Percentiles rank a stretch among this genome's conserved stretches.
phyloP scores from a whole-genome alignment of 2,113 vertebrate species.

The Neomonachus schauinslandi region DNA sequence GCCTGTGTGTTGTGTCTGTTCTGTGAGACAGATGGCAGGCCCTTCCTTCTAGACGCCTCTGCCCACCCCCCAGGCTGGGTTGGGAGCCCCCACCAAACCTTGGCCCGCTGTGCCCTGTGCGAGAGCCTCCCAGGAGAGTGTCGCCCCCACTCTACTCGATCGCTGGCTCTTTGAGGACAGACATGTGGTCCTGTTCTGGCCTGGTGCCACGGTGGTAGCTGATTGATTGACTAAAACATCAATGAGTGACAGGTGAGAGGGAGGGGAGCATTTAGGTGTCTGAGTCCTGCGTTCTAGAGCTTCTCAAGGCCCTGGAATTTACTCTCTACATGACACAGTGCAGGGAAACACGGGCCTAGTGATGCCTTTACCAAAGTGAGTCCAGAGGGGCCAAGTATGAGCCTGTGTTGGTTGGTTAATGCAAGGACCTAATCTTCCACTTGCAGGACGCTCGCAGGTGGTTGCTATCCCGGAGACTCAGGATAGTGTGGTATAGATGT shows the following conservation, averaged over 20 bases:
- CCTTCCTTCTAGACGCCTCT: background rate
- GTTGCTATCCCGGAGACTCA: background rate
- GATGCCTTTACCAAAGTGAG: background rate
- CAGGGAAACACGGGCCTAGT: accelerated
- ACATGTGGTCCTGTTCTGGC: background rate
- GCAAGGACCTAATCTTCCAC: background rate
- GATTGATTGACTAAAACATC: background rate
- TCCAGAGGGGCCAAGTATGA: background rate
- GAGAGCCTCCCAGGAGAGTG: background rate
- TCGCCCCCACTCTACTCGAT: background rate
- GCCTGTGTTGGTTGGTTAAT: background rate
- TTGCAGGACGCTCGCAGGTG: accelerated
- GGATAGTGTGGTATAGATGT: accelerated
- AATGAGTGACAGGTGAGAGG: no score
- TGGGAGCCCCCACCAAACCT: background rate
- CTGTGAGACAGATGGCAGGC: background rate
- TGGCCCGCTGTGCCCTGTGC: no score
- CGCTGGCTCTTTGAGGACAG: background rate
- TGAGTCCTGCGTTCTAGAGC: background rate
- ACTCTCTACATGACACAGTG: background rate
- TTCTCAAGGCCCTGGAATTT: background rate
- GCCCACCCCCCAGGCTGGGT: no score
- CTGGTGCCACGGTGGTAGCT: background rate
- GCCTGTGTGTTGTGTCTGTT: no score
- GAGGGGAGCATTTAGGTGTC: background rate